Evolutionary conservation across 2,797 vertebrate species (phyloP).

Genomic region (Gymnoscopelus braueri): DNA sequence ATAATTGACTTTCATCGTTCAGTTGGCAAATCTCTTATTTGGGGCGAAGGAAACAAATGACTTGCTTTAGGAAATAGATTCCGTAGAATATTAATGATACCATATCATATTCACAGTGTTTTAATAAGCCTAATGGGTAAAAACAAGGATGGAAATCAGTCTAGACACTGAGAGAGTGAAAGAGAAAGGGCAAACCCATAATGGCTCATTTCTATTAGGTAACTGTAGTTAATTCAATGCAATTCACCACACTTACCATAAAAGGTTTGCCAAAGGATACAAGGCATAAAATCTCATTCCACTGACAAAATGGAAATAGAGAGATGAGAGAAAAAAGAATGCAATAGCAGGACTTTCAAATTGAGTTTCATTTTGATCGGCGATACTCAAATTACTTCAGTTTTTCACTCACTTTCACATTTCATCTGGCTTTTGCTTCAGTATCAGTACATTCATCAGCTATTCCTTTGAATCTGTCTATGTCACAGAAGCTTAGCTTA

Average conservation of each 20-base stretch:
- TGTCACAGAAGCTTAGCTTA: slow-evolving; percentile 6
- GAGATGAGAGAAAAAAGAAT: slow-evolving; percentile 25
- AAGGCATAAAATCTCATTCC: slow-evolving; percentile 55
- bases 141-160: too few species aligned
- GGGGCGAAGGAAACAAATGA: too few species aligned
- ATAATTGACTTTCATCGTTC: too few species aligned
- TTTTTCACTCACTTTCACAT: slow-evolving; percentile 23
- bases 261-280: slow-evolving; percentile 44
- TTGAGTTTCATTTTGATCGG: slow-evolving; percentile 33
- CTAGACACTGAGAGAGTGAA: not conserved
- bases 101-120: slow-evolving; percentile 7
- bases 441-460: slow-evolving; percentile 1
- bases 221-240: slow-evolving; percentile 65
- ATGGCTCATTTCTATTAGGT: slow-evolving; percentile 62
- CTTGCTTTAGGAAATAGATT: too few species aligned
- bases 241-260: slow-evolving; percentile 56
- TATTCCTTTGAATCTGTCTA: not conserved
- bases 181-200: slow-evolving; percentile 16
- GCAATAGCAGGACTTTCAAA: slow-evolving; percentile 15
- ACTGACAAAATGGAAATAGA: slow-evolving; percentile 44
- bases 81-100: too few species aligned
- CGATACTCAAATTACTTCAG: slow-evolving; percentile 45
- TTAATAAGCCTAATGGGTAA: slow-evolving; percentile 9
- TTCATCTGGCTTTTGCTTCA: too few species aligned
- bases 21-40: too few species aligned